Conservation (phyloP, 2,113 vertebrate species). For the Albula goreensis region DNA sequence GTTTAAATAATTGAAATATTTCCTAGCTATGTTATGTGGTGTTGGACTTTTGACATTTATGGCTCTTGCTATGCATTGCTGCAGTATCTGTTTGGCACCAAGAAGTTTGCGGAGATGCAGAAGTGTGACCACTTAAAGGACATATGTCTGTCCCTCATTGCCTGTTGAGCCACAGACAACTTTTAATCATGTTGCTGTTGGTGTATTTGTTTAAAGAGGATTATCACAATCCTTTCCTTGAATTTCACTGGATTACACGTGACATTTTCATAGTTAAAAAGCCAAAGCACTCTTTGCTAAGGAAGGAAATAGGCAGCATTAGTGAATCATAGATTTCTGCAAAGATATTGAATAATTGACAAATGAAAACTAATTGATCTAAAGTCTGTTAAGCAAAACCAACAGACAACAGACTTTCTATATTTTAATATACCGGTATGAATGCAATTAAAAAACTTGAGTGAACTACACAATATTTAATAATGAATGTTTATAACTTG, state of each 20-base stretch:
- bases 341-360: too few relatives aligned
- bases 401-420: too few relatives aligned
- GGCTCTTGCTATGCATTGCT: neutral
- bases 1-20: neutral
- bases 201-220: constrained; percentile 12
- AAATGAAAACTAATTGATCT: too few relatives aligned
- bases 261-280: neutral
- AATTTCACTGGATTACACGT: neutral
- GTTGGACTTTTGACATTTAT: neutral
- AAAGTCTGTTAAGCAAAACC: too few relatives aligned
- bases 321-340: neutral
- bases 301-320: neutral
- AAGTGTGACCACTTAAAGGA: constrained; percentile 22
- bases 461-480: too few relatives aligned
- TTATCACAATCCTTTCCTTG: constrained; percentile 1
- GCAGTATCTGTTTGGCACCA: neutral
- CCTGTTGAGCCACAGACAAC: neutral
- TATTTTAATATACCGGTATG: too few relatives aligned
- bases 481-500: too few relatives aligned
- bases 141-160: constrained; percentile 17
- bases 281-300: neutral
- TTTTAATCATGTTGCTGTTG: constrained; percentile 4
- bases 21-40: neutral
- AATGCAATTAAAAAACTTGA: too few relatives aligned
- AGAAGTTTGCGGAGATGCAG: constrained; percentile 2